Base-by-base conservation (phyloP, 2,797 vertebrate species). In the Cottoperca gobio region DNA sequence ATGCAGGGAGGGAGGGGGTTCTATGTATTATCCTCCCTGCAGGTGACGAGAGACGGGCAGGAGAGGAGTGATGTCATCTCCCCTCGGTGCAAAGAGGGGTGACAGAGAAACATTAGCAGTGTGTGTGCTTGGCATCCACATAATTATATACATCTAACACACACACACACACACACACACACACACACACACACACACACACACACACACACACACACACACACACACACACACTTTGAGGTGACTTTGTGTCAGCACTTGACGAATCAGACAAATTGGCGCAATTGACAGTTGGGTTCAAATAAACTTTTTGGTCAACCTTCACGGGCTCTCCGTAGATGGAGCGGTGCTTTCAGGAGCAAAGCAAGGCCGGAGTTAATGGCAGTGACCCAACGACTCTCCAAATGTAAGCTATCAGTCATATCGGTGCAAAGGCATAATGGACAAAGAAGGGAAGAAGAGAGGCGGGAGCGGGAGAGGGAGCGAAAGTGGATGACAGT, bases 211-310 rank as follows among this genome's bases (percentile, higher is more conserved):
- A 53, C 17, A 26, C 63, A 65, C 40, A 50, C 33, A 57, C 69
- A 73, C 33, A 63, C 40, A 75, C 52, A 62, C 14, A 55, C 76
- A 60, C 59, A 28, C 59, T 76, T 48, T 12, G 42, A 54, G 76
- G 76, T 84, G 89, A 88, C 84, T 81, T 73, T 79, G 79, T 82
- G 54, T 86, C 84, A 84, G 73, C 70, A 69, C 5, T n/a, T 31
- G 57, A 66, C 81, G 68, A 86, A 57, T 82, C 64, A 72, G 69
- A 79, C 64, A 73, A 78, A 72, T 40, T 58, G 54, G 46, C 16
- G n/a, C 60, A 45, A 54, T 19, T 48, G 78, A 72, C 64, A 39
- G 48, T 33, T 19, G 23, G 17, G 57, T 70, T 59, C 23, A 17
- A 31, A 54, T 64, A 19, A 62, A 55, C 23, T n/a, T 68, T 72